These are phyloP conservation scores for Drosophila truncata DNA, from an alignment of 1,140 invertebrate genomes.

Conservation along the genomic window DNA sequence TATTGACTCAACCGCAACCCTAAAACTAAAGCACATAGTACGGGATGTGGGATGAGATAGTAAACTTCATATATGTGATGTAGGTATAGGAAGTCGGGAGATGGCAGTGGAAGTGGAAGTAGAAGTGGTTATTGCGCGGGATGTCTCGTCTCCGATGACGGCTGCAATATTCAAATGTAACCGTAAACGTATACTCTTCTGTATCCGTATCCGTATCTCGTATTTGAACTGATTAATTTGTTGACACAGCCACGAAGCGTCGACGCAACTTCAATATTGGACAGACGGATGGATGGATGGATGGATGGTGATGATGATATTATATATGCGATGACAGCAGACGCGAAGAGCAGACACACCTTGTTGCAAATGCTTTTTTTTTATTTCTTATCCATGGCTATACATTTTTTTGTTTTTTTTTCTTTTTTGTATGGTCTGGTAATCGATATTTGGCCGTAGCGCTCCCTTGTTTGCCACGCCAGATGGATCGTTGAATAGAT, in stretches of 20 bases:
- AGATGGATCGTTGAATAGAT: slow-evolving; percentile 27
- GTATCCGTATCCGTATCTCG: slow-evolving; percentile 63
- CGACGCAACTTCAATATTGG: slow-evolving; percentile 32
- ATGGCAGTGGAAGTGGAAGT: slow-evolving; percentile 22
- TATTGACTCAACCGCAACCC: slow-evolving; percentile 68
- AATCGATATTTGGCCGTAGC: slow-evolving; percentile 59
- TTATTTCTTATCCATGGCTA: slow-evolving; percentile 4
- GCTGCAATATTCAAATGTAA: slow-evolving; percentile 70
- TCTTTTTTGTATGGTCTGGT: slow-evolving; percentile 24
- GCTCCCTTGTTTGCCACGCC: slow-evolving; percentile 46
- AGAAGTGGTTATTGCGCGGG: slow-evolving; percentile 34
- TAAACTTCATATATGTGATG: not conserved
- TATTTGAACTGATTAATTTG: slow-evolving; percentile 81
- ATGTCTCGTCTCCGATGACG: slow-evolving; percentile 24
- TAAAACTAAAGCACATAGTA: slow-evolving; percentile 34
- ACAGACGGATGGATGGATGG: slow-evolving; percentile 8
- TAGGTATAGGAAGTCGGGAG: slow-evolving; percentile 32
- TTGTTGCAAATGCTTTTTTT: slow-evolving; percentile 52
- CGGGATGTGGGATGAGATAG: slow-evolving; percentile 17
- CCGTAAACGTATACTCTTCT: slow-evolving; percentile 34
- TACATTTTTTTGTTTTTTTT: not conserved
- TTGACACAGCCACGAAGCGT: slow-evolving; percentile 62
- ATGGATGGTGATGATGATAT: slow-evolving; percentile 32
- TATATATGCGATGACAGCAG: slow-evolving; percentile 38
- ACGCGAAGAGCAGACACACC: slow-evolving; percentile 56